Evolutionary conservation across 30 jellyfish, hydroid and myxozoan genomes (phyloP), one percentile per base, ranked within the genome.

Genomic region (Aurelia aurita): DNA sequence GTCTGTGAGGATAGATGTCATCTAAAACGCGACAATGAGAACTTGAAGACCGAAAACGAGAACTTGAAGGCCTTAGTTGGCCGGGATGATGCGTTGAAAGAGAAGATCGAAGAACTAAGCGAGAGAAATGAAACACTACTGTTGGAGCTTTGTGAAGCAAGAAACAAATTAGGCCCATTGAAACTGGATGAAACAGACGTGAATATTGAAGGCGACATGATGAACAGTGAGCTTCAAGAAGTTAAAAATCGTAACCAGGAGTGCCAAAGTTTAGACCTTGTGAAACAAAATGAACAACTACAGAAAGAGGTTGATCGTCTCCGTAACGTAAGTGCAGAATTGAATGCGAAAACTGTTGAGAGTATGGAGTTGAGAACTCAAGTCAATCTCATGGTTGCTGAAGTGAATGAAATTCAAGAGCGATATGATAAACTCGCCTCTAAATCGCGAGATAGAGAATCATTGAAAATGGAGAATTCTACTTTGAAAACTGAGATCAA

Each of bases 51-150:
- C 51, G 76, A 64, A 28, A 69, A 57, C 8, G 91, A 82, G 32
- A 82, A 28, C 25, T 2, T 25, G 23, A 68, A 68, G 51, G 82
- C 35, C 6, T 54, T 82, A 1, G 72, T 11, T n/a, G 76, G 69
- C 11, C 68, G 34, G 74, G 62, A 53, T 45, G 91, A 53, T 9
- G 72, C 60, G 9, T 34, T 66, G 7, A 82, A 69, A 60, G 85
- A 72, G 45, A 49, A 66, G 18, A 81, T 81, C 15, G 85, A 73
- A 12, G 70, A 69, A 44, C 19, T 21, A 22, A 82, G 58, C 26
- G 71, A 69, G 51, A 39, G 51, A 9, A 39, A 39, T 39, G 51
- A 39, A 39, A 39, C 51, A 39, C 15, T 39, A 9, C 13, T 39
- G 51, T 39, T 39, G 7, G 51, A 39, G 51, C 51, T 39, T 39